Evolutionary conservation across 2,888 invertebrate genomes (phyloP).

Genomic region (Aethes cnicana): DNA sequence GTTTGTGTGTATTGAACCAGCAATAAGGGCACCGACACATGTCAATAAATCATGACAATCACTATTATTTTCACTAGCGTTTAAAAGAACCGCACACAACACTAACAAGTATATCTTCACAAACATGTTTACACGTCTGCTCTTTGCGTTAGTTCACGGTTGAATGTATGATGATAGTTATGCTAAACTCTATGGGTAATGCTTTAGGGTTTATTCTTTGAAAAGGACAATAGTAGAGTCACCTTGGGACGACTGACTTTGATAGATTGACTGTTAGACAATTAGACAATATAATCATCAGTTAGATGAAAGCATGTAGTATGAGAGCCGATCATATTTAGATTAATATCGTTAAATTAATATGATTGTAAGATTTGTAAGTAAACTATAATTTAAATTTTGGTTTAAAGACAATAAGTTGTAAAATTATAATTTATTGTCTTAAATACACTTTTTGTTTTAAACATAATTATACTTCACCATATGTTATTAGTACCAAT

Average conservation of each 20-base stretch:
- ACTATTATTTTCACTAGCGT: constrained; percentile 42
- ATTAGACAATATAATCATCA: constrained; percentile 18
- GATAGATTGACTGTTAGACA: constrained; percentile 26
- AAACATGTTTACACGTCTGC: constrained; percentile 53
- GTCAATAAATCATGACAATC: constrained; percentile 53
- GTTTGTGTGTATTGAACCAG: constrained; percentile 40
- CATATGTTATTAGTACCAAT: too few relatives aligned
- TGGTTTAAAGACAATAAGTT: too few relatives aligned
- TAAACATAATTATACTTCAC: too few relatives aligned
- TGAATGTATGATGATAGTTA: constrained; percentile 52
- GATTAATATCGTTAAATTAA: too few relatives aligned
- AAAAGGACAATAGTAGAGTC: constrained; percentile 18
- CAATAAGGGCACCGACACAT: constrained; percentile 49
- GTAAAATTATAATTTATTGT: too few relatives aligned
- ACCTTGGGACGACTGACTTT: constrained; percentile 27
- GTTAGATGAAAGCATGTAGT: constrained; percentile 15
- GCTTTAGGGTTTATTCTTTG: constrained; percentile 16
- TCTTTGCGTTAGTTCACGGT: constrained; percentile 48
- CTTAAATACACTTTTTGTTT: too few relatives aligned
- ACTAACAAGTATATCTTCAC: constrained; percentile 34
- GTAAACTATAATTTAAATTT: too few relatives aligned
- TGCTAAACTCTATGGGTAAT: not conserved
- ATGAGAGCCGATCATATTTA: not conserved
- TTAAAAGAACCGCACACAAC: constrained; percentile 40
- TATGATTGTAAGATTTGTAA: too few relatives aligned